These are phyloP conservation scores for Clarias pachynema DNA, from an alignment of 2,797 vertebrate species.

Conservation along the genomic window DNA sequence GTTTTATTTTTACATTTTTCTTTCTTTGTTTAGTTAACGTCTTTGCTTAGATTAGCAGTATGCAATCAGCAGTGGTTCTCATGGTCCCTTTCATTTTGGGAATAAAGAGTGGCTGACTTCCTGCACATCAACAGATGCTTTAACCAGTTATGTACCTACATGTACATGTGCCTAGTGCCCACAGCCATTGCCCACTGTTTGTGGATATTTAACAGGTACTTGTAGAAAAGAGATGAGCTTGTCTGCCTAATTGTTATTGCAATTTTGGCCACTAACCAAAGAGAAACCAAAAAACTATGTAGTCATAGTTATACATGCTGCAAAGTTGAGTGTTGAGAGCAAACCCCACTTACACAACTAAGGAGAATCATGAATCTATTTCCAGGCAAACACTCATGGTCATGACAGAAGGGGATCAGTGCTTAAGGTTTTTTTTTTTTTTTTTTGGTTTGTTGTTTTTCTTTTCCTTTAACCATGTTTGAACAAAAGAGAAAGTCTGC, in stretches of 20 bases:
- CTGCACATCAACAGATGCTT: neutral
- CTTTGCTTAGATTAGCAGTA: neutral
- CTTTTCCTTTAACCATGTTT: neutral
- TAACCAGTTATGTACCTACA: neutral
- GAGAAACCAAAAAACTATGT: constrained; percentile 55
- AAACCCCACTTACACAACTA: neutral
- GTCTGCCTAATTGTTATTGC: constrained; percentile 4
- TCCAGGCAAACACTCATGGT: neutral
- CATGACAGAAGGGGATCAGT: neutral
- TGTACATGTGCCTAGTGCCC: neutral
- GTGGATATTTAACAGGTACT: neutral
- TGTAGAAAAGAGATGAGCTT: neutral
- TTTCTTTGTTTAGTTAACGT: neutral
- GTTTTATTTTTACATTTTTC: neutral
- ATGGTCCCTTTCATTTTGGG: neutral
- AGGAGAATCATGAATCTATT: neutral
- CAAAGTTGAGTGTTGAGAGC: neutral
- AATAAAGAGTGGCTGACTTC: neutral
- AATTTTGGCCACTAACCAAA: constrained; percentile 55
- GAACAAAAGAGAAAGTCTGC: neutral
- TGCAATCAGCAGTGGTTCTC: neutral
- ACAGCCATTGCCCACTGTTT: neutral
- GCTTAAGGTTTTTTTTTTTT: neutral
- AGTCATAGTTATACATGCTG: constrained; percentile 25
- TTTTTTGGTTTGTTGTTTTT: neutral